Conservation (phyloP, 2,113 vertebrate genomes). For the Leuciscus idus region DNA sequence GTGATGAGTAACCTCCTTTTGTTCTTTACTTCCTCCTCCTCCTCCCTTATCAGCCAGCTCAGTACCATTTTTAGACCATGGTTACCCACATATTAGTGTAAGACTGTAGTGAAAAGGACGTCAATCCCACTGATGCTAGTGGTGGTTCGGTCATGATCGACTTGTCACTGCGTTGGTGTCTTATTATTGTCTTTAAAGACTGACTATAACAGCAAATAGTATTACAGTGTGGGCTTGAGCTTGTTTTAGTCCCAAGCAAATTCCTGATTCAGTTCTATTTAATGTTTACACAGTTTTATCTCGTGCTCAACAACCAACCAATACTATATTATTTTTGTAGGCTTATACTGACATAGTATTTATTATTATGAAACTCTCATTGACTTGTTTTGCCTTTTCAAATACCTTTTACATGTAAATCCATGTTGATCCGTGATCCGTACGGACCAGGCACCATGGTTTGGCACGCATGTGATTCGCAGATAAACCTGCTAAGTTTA, state of each 20-base stretch:
- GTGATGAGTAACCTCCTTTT: constrained; percentile 8
- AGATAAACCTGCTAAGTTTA: too few species aligned
- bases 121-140: background rate
- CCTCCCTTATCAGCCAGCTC: constrained; percentile 2
- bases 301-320: background rate
- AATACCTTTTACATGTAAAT: background rate
- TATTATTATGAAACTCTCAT: background rate
- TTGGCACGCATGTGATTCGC: too few species aligned
- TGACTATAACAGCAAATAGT: background rate
- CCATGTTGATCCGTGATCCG: too few species aligned
- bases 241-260: background rate
- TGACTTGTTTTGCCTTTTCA: background rate
- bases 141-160: background rate
- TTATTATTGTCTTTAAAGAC: background rate
- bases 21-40: background rate
- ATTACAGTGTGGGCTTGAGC: background rate
- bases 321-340: background rate
- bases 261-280: background rate
- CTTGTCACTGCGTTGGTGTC: background rate
- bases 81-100: background rate
- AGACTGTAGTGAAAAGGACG: background rate
- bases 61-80: background rate
- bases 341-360: background rate
- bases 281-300: background rate
- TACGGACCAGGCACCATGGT: too few species aligned